These are phyloP conservation scores for Ianthella basta DNA, from an alignment of 37 sponge, comb jelly and placozoan species.

Conservation along the genomic window DNA sequence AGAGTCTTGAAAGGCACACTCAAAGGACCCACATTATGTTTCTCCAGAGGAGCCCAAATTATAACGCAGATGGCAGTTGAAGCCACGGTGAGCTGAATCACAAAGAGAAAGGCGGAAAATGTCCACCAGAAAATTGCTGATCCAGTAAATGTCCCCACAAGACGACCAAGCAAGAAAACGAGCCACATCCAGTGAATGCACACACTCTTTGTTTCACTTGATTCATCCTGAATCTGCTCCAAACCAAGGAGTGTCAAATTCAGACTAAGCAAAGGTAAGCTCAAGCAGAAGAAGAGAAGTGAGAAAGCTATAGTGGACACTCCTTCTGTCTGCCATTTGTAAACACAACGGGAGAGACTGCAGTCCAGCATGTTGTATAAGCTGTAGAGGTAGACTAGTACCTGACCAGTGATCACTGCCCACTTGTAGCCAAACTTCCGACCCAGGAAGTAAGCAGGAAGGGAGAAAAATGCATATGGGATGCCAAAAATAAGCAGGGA, in stretches of 20 bases:
- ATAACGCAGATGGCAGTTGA: background rate
- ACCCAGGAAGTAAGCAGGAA: background rate
- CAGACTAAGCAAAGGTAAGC: background rate
- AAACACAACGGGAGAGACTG: background rate
- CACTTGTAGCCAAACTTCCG: background rate
- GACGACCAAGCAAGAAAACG: background rate
- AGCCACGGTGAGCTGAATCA: background rate
- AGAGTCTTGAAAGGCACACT: background rate
- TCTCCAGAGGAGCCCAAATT: background rate
- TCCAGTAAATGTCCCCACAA: background rate
- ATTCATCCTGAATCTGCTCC: background rate
- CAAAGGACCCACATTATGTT: background rate
- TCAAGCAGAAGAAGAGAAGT: background rate
- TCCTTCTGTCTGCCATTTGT: too few relatives aligned
- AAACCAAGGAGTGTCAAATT: background rate
- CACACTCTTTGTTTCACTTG: background rate
- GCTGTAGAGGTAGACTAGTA: background rate
- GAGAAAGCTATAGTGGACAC: background rate
- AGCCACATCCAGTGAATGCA: slow-evolving; percentile 14
- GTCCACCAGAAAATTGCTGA: slow-evolving; percentile 4
- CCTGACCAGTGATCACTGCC: background rate
- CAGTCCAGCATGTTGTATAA: background rate
- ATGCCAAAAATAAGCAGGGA: background rate
- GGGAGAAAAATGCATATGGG: background rate
- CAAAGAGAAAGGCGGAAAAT: background rate